Base-by-base conservation (phyloP, 2,888 invertebrate species). In the Pyrrhia umbra region DNA sequence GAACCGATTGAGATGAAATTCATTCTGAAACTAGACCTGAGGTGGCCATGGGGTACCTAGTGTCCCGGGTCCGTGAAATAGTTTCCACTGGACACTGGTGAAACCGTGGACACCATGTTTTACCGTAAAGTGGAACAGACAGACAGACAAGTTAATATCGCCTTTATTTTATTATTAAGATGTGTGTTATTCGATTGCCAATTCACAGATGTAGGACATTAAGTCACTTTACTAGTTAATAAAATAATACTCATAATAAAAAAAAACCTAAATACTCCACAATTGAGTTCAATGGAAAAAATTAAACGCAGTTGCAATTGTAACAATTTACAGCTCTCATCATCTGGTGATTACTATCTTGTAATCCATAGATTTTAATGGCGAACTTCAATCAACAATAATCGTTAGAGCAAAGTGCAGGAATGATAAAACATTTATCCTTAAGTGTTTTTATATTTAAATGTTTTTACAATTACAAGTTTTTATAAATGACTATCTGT, bases 301-400 rank as follows among this genome's bases (percentile, higher is more conserved):
- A 23, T 8, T 4, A 16, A 23, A 49, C 30, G 6, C 15, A 42
- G 5, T 37, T 30, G 37, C 37, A 21, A 23, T 27, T 15, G 16
- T 43, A 39, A 15, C 42, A 47, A 60, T 18, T 8, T 47, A n/a
- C 30, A 72, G 49, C 57, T 52, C 20, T n/a, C 56, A 30, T n/a
- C n/a, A n/a, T n/a, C n/a, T n/a, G n/a, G 39, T 49, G 39, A 57
- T 71, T 56, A 16, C 9, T 43, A 64, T 68, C 66, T 47, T 8
- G 0, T 52, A 34, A 57, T 66, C 58, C 39, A 10, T 8, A 16
- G 55, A 55, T 51, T 56, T 42, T 50, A 56, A 39, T 9, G 27
- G 23, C 20, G 16, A 30, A 39, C 20, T 51, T 51, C 47, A 51
- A 73, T 73, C 18, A 57, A 72, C 42, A 52, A 34, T 18, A 21